Evolutionary conservation across 1,140 invertebrate species (phyloP), one percentile per base, ranked within the genome.

Genomic region (Lepidurus couesii): DNA sequence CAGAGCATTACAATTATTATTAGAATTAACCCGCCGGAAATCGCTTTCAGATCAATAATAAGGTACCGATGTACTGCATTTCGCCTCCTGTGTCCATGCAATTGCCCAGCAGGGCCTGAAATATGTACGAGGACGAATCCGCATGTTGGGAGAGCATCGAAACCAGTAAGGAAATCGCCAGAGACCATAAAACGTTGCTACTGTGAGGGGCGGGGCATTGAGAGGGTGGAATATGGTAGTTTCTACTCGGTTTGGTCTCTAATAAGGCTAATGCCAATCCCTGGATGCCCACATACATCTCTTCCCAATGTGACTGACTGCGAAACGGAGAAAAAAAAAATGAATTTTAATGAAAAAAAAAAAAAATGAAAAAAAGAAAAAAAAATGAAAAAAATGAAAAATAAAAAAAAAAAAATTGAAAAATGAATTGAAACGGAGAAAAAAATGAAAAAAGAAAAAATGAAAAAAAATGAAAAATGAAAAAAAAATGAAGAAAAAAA

Each of bases 231-330:
- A 65, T 65, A 65, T 65, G 53, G 53, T n/a, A 65, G 21, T 7
- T 65, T 65, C 21, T 65, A 1, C 53, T 65, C 7, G 53, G 53
- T 65, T 65, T 65, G 0, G 53, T 65, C 53, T 65, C 53, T 21
- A 65, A 21, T 16, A 65, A 65, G 16, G 53, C 53, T 7, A 65
- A 65, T 5, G 53, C 53, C 53, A 65, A 65, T 4, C 53, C 53
- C 53, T 65, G 53, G 21, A 65, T 65, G 16, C 53, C 53, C 6
- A 65, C 13, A 16, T 65, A 65, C 13, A 65, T 11, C 21, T 65
- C 53, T 65, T 65, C 53, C 53, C 53, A 65, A 16, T 65, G 16
- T n/a, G 53, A 65, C 53, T 65, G 53, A 65, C 53, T 65, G 21
- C 53, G 3, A 16, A 65, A 65, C 21, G 7, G 53, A 21, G 9